phyloP scores from a whole-genome alignment of 2,797 vertebrate species.

The Bucorvus abyssinicus region DNA sequence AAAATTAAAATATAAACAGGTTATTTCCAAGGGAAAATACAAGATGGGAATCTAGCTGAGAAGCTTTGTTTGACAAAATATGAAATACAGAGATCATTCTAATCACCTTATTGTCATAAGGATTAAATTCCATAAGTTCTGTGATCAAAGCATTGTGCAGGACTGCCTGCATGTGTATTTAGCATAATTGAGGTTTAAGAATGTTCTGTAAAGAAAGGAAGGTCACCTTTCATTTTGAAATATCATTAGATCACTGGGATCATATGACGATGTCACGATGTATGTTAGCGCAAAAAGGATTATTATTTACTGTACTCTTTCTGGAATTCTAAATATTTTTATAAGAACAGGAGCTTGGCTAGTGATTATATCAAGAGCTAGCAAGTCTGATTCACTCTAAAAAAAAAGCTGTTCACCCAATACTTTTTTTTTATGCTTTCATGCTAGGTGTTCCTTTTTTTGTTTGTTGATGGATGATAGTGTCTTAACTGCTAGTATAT shows the following conservation, averaged over 20 bases:
- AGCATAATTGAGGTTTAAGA: neutral
- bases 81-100: neutral
- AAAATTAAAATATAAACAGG: neutral
- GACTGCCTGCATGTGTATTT: neutral
- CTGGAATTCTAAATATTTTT: neutral
- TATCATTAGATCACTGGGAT: neutral
- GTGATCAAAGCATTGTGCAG: slow-evolving; percentile 48
- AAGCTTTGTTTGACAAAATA: neutral
- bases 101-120: slow-evolving; percentile 51
- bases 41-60: neutral
- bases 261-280: neutral
- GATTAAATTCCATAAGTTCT: slow-evolving; percentile 10
- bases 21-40: neutral
- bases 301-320: neutral
- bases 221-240: slow-evolving; percentile 10
- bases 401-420: neutral
- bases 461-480: neutral
- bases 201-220: slow-evolving; percentile 13
- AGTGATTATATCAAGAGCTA: neutral
- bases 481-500: neutral
- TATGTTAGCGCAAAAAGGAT: neutral
- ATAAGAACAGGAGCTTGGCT: neutral
- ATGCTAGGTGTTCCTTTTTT: neutral
- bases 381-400: neutral
- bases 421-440: neutral